Conservation (phyloP, 1,140 invertebrate species). For the Cryptotermes secundus region DNA sequence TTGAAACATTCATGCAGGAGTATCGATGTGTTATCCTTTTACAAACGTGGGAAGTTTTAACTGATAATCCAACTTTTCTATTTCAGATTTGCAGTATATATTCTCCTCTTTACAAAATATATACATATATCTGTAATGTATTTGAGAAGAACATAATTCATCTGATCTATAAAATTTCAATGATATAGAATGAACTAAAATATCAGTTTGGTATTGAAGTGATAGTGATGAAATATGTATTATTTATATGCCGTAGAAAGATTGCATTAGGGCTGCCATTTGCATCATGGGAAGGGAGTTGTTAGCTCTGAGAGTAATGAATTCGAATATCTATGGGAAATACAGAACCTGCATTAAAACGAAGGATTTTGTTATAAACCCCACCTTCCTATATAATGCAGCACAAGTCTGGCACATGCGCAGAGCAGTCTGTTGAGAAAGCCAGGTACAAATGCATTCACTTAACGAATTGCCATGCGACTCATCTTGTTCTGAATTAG, state of each 20-base stretch:
- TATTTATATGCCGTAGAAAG: background rate
- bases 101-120: background rate
- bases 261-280: background rate
- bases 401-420: background rate
- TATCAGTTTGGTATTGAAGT: background rate
- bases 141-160: background rate
- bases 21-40: background rate
- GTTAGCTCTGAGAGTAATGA: background rate
- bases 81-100: background rate
- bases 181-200: background rate
- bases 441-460: background rate
- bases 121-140: background rate
- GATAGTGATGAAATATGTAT: conserved; percentile 12
- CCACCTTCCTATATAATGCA: background rate
- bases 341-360: background rate
- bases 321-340: background rate
- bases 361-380: conserved; percentile 8
- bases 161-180: background rate
- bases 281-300: background rate
- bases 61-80: background rate
- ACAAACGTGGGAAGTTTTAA: background rate
- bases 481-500: background rate
- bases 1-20: background rate
- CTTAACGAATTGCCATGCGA: background rate
- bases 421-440: background rate